A percentile compares a stretch with the other conserved stretches of the same genome.
Evolutionary conservation across 2,797 vertebrate species (phyloP).

Genomic region (Caiman crocodilus): DNA sequence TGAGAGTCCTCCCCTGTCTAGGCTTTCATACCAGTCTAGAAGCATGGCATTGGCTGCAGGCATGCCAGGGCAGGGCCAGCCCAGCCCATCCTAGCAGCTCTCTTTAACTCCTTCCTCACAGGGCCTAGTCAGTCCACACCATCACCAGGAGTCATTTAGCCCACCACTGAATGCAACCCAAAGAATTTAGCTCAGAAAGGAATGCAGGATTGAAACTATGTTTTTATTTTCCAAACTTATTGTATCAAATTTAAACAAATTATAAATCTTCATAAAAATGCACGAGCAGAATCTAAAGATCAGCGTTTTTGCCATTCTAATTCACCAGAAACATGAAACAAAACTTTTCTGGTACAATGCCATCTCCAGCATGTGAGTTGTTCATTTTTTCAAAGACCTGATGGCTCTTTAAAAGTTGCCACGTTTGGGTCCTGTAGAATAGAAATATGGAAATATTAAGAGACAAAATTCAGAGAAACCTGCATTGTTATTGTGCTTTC

Average conservation of each 20-base stretch:
- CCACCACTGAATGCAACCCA: neutral
- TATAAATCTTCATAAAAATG: constrained; percentile 33
- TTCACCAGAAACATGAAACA: neutral
- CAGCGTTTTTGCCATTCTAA: neutral
- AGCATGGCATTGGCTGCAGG: too few relatives aligned
- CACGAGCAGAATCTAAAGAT: neutral
- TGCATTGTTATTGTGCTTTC: neutral
- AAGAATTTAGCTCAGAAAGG: neutral
- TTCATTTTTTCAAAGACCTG: neutral
- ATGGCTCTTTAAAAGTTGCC: constrained; percentile 3
- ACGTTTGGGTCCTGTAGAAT: constrained; percentile 45
- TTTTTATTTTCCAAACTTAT: neutral
- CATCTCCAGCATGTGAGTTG: neutral
- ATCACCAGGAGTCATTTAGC: neutral
- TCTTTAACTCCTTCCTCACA: too few relatives aligned
- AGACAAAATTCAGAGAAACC: neutral
- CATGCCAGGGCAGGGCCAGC: too few relatives aligned
- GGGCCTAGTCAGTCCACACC: neutral
- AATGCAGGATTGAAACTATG: accelerated
- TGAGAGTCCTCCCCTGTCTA: too few relatives aligned
- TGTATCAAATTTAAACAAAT: constrained; percentile 3
- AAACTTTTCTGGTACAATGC: neutral
- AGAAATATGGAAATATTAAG: constrained; percentile 5
- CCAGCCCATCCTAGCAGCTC: too few relatives aligned
- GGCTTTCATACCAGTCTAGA: too few relatives aligned